A percentile compares a stretch with the other conserved stretches of the same genome.
Evolutionary conservation across 1,140 invertebrate species (phyloP).

Genomic region (Penaeus vannamei): DNA sequence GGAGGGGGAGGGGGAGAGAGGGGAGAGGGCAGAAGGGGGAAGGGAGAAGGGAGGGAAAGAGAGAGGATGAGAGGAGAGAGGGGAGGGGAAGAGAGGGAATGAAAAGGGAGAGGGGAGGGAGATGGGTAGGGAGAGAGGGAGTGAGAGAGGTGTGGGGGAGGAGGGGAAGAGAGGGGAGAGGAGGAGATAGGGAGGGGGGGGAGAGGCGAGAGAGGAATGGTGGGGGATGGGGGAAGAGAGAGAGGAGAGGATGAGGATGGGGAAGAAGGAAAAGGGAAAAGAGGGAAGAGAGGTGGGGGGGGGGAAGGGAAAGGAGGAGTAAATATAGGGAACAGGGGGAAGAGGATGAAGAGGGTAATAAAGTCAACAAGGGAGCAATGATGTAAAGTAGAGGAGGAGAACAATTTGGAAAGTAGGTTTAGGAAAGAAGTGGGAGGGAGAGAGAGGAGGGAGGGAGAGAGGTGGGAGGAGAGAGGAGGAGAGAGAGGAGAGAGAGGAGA

Average conservation of each 20-base stretch:
- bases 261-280: not conserved
- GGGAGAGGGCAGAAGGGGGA: not conserved
- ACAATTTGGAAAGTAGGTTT: too few relatives aligned
- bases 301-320: too few relatives aligned
- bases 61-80: not conserved
- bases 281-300: not conserved
- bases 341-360: too few relatives aligned
- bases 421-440: too few relatives aligned
- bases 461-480: too few relatives aligned
- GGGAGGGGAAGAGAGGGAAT: not conserved
- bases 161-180: not conserved
- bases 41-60: not conserved
- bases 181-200: not conserved
- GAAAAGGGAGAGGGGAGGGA: not conserved
- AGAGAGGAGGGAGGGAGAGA: too few relatives aligned
- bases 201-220: too few relatives aligned
- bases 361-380: too few relatives aligned
- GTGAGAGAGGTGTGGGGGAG: not conserved
- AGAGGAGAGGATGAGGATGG: not conserved
- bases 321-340: too few relatives aligned
- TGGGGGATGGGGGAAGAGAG: not conserved
- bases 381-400: too few relatives aligned
- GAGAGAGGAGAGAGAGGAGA: too few relatives aligned
- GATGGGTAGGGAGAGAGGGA: too few relatives aligned
- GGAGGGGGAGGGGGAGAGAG: conserved; percentile 1